Conservation (phyloP, 2,888 invertebrate species). For the Perizoma flavofasciatum region DNA sequence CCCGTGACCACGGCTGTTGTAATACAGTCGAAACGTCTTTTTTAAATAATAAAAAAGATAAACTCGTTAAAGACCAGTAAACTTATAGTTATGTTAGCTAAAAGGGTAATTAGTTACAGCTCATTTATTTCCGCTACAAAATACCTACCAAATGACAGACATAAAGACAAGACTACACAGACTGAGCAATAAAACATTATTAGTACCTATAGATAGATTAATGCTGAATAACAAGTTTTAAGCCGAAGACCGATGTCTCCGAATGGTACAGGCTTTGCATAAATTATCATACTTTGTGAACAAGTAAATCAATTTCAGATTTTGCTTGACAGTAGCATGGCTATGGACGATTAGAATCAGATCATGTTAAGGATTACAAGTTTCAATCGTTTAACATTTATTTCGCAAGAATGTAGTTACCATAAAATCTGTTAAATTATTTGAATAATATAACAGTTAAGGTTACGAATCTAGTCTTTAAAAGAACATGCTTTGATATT, state of each 20-base stretch:
- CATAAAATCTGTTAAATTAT: too few relatives aligned
- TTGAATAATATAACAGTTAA: too few relatives aligned
- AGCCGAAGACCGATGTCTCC: constrained; percentile 60
- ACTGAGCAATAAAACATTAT: constrained; percentile 33
- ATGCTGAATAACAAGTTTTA: constrained; percentile 65
- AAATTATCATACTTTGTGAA: constrained; percentile 64
- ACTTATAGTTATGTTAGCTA: too few relatives aligned
- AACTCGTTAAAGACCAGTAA: too few relatives aligned
- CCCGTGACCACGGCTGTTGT: too few relatives aligned
- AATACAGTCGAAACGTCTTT: too few relatives aligned
- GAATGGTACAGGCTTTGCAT: constrained; percentile 77
- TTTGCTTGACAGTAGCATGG: constrained; percentile 42
- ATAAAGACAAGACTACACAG: constrained; percentile 11
- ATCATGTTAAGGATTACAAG: constrained; percentile 23
- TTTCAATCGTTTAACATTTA: constrained; percentile 9
- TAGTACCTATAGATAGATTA: constrained; percentile 42
- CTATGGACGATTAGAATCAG: constrained; percentile 41
- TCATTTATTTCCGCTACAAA: not conserved
- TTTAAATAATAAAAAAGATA: too few relatives aligned
- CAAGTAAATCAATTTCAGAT: constrained; percentile 55
- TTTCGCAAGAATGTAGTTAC: not conserved
- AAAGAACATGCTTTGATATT: too few relatives aligned
- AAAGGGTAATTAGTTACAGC: too few relatives aligned
- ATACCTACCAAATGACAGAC: constrained; percentile 8
- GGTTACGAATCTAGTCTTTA: too few relatives aligned